Evolutionary conservation across 2,113 vertebrate genomes (phyloP), one percentile per base, ranked within the genome.

Genomic region (Etheostoma cragini): DNA sequence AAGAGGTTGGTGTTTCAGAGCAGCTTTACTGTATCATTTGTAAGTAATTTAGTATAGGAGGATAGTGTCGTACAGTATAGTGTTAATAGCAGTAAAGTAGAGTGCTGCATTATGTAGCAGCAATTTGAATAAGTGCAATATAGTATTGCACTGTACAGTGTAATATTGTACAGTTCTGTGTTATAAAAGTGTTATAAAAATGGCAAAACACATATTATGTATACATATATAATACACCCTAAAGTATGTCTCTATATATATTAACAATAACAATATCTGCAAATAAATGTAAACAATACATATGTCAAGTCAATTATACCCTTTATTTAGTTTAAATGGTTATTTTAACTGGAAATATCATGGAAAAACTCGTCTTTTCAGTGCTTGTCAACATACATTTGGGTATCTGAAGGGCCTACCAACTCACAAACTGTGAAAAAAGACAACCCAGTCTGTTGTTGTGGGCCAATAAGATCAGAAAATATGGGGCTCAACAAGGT

Each of bases 1-100:
- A 90, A 88, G 89, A 92, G 91, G 88, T 82, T 85, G 67, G 66
- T 76, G 84, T n/a, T 80, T 76, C 15, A 15, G 22, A 62, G 10
- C 74, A 76, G 68, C 49, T 67, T 0, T 66, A 35, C 30, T 54
- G 47, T 33, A 4, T 33, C 1, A 22, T 49, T 49, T 61, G 26
- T 30, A 46, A 75, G 6, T 21, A 19, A 15, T 63, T 35, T 57
- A 26, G n/a, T 68, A 47, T 15, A 14, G 22, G 8, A 42, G 47
- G 14, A 62, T 26, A 50, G n/a, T 67, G 22, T 16, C 47, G 21
- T 65, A 26, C 17, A 49, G 30, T 6, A 54, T 45, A 62, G 19
- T n/a, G 4, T 0, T 0, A 10, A 21, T 12, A 8, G 26, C 12
- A 8, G 38, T 46, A 53, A 65, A 47, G 38, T 19, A 15, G 24